Conservation (phyloP, 2,113 vertebrate species). For the Spheniscus mendiculus region DNA sequence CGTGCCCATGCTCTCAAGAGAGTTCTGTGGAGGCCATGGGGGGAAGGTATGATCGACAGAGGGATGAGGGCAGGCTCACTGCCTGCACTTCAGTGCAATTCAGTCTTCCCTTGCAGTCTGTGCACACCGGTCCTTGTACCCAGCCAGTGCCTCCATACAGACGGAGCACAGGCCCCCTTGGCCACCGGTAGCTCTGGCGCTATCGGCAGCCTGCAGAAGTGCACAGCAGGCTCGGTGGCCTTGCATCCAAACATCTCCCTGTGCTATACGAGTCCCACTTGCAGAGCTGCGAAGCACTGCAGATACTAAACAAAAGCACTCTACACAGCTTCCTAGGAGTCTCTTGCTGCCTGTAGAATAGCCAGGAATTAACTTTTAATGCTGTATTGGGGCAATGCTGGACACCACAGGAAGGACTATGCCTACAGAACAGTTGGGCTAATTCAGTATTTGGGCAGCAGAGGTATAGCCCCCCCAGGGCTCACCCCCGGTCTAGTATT, state of each 20-base stretch:
- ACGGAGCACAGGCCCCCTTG: rapidly evolving
- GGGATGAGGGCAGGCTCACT: neutral
- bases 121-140: neutral
- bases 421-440: neutral
- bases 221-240: neutral
- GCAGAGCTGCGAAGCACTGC: neutral
- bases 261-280: rapidly evolving
- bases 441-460: neutral
- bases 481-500: neutral
- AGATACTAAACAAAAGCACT: neutral
- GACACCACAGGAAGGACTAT: neutral
- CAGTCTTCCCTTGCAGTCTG: neutral
- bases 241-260: neutral
- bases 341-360: neutral
- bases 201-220: rapidly evolving
- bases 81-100: neutral
- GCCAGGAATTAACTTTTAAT: neutral
- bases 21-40: constrained; percentile 74
- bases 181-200: rapidly evolving
- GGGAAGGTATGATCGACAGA: neutral
- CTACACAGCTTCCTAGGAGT: neutral
- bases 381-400: neutral
- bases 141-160: neutral
- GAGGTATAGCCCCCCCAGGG: neutral
- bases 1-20: constrained; percentile 70